Evolutionary conservation across 1,140 invertebrate species (phyloP), one percentile per base, ranked within the genome.

Genomic region (Augochlora pura): DNA sequence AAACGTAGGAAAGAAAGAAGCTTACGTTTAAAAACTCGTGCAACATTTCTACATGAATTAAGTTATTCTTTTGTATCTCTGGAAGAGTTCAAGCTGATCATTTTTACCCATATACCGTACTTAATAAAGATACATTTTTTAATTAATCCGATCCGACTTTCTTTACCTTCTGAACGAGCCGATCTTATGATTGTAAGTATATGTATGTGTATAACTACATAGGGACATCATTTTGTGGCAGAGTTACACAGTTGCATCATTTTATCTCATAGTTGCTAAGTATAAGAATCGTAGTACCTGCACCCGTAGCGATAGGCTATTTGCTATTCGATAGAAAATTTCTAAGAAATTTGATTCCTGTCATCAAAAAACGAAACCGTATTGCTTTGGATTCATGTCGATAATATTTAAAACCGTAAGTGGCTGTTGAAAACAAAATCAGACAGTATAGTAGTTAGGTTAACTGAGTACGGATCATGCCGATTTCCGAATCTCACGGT

Each of bases 381-480:
- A 42, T 52, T 60, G 10, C 10, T 0, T 7, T 25, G 10, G 10
- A 63, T 64, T 16, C 21, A 1, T 49, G 59, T n/a, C 59, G 71
- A 16, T 52, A 27, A 4, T 52, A 52, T 12, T 10, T 23, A 72
- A 78, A 14, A 57, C n/a, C 6, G 6, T 59, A 8, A 2, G 59
- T 46, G 10, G 1, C 23, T 49, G 23, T 46, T 64, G 2, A 8
- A 75, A 75, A 68, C 14, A 54, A 68, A 71, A 42, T 27, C 39
- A 1, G 1, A 25, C 12, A 25, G 3, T 39, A 21, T 57, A n/a
- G 1, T 21, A 39, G 12, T 71, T 59, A 52, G 32, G 71, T 60
- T 82, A 76, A 7, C 21, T 52, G 23, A 62, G 70, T 66, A 74
- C 83, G 71, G 16, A 80, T 52, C 67, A 84, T 83, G 78, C 16